A percentile compares a stretch with the other conserved stretches of the same genome.
Conservation (phyloP, 1,140 invertebrate species). For the Cotesia typhae region DNA sequence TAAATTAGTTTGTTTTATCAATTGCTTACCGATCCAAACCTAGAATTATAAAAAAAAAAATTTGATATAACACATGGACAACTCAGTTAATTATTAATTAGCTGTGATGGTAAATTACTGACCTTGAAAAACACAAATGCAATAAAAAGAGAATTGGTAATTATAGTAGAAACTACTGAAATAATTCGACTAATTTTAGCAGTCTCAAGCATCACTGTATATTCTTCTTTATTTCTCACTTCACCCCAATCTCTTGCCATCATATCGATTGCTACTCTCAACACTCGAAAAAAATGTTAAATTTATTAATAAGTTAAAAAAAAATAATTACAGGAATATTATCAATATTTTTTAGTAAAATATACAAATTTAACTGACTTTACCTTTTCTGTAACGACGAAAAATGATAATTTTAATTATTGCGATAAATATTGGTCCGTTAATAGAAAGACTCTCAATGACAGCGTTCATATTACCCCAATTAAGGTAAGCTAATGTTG, state of each 20-base stretch:
- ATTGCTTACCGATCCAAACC: constrained; percentile 31
- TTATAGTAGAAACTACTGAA: constrained; percentile 26
- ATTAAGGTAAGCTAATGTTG: constrained; percentile 29
- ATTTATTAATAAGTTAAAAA: neutral
- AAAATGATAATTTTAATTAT: constrained; percentile 31
- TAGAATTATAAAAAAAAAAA: constrained; percentile 5
- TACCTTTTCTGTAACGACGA: constrained; percentile 35
- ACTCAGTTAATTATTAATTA: neutral
- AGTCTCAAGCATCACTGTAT: constrained; percentile 31
- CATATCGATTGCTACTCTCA: constrained; percentile 25
- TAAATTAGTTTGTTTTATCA: constrained; percentile 23
- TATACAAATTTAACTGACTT: constrained; percentile 1
- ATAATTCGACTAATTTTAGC: constrained; percentile 32
- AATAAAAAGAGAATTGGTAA: constrained; percentile 33
- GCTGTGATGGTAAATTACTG: neutral
- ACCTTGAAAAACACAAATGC: constrained; percentile 34
- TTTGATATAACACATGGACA: too few species aligned
- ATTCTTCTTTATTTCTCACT: constrained; percentile 19
- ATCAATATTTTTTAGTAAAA: neutral
- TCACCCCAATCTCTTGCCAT: constrained; percentile 30
- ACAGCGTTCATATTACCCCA: constrained; percentile 37
- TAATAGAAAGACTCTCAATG: constrained; percentile 38
- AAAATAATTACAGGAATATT: neutral
- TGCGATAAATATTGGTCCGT: constrained; percentile 34
- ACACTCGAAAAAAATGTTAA: constrained; percentile 18